phyloP scores from a whole-genome alignment of 2,113 vertebrate genomes.

The Rhabdornis inornatus region DNA sequence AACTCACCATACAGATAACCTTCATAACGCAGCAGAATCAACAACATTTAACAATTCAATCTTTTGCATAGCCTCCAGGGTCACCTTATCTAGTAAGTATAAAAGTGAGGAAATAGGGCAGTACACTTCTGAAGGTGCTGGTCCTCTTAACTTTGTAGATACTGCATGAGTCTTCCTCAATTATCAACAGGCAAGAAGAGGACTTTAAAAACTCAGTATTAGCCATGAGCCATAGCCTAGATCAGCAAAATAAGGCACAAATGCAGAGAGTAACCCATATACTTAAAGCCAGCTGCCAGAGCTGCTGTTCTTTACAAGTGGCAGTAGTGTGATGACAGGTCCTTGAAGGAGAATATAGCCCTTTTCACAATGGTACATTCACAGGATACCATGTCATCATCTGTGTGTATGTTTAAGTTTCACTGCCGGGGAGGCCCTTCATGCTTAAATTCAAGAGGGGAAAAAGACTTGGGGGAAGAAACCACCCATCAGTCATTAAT shows the following conservation, averaged over 20 bases:
- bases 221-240: neutral
- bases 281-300: neutral
- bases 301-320: neutral
- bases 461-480: neutral
- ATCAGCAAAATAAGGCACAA: neutral
- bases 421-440: neutral
- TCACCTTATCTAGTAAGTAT: neutral
- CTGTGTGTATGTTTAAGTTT: neutral
- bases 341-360: neutral
- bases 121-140: neutral
- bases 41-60: neutral
- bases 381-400: neutral
- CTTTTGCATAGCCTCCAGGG: neutral
- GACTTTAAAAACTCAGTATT: neutral
- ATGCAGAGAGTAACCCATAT: neutral
- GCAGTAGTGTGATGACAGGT: neutral
- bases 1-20: neutral
- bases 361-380: neutral
- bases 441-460: neutral
- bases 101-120: neutral
- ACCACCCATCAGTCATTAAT: neutral
- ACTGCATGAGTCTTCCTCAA: neutral
- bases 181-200: neutral
- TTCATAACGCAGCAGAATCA: neutral
- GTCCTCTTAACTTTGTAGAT: neutral